These are phyloP conservation scores for Smutsia temminckii DNA, from an alignment of 2,797 vertebrate genomes.

Conservation along the genomic window DNA sequence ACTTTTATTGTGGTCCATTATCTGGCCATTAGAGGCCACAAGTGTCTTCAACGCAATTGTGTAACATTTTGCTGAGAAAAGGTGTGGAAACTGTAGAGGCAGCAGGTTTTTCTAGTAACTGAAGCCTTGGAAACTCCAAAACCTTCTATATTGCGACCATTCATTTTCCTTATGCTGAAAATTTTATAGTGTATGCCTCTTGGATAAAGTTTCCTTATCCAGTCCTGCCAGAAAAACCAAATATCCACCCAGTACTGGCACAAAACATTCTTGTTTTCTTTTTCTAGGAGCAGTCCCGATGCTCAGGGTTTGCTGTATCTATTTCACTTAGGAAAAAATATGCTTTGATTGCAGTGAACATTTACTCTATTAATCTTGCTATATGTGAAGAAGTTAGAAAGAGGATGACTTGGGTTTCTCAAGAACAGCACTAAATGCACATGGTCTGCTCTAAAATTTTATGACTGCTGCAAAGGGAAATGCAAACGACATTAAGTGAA, in stretches of 20 bases:
- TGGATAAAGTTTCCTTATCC: conserved; percentile 50
- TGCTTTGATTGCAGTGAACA: not conserved
- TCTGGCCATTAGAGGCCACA: conserved; percentile 54
- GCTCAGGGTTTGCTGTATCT: not conserved
- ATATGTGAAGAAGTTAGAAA: not conserved
- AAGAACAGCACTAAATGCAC: not conserved
- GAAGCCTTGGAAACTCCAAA: conserved; percentile 62
- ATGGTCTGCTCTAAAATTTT: not conserved
- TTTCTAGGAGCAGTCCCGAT: not conserved
- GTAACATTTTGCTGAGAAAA: conserved; percentile 72
- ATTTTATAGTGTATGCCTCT: conserved; percentile 43
- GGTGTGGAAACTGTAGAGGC: conserved; percentile 58
- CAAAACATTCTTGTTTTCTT: not conserved
- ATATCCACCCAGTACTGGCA: not conserved
- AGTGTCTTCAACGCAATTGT: conserved; percentile 61
- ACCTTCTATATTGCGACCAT: conserved; percentile 66
- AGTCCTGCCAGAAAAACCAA: conserved; percentile 41
- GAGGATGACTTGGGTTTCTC: not conserved
- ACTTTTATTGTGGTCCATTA: conserved; percentile 75
- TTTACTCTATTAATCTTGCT: not conserved
- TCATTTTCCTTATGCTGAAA: conserved; percentile 72
- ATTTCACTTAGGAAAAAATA: not conserved
- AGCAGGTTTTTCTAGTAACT: conserved; percentile 65
- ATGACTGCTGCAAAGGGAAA: not conserved
- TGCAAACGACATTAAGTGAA: not conserved